Conservation (phyloP, 1,140 invertebrate genomes). For the Musca vetustissima region DNA sequence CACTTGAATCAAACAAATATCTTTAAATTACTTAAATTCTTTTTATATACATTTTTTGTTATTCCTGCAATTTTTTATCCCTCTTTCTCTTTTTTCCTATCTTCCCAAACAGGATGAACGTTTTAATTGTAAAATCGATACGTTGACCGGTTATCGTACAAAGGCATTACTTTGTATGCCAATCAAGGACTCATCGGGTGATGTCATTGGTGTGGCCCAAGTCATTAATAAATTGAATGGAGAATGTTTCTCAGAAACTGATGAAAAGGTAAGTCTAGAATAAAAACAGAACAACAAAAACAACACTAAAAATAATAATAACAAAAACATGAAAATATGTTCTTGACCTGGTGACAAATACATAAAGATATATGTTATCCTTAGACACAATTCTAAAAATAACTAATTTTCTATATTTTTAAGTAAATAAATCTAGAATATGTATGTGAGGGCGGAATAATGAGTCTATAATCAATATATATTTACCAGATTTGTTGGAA, state of each 20-base stretch:
- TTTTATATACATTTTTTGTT: not conserved
- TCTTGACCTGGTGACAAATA: no score
- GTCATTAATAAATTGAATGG: slow-evolving; percentile 92
- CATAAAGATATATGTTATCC: no score
- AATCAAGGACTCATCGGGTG: slow-evolving; percentile 91
- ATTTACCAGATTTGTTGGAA: no score
- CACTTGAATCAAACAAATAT: not conserved
- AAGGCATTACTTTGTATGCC: slow-evolving; percentile 92
- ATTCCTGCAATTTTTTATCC: not conserved
- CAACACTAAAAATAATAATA: no score
- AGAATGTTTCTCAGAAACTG: slow-evolving; percentile 75
- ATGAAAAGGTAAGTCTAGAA: slow-evolving; percentile 68
- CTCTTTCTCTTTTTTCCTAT: slow-evolving; percentile 5
- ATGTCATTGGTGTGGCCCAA: slow-evolving; percentile 94
- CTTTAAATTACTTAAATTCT: not conserved
- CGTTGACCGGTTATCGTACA: slow-evolving; percentile 89
- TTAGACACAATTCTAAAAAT: no score
- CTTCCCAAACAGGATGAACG: slow-evolving; percentile 73
- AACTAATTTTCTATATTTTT: no score
- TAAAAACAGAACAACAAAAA: no score
- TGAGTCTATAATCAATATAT: no score
- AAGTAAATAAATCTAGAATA: no score
- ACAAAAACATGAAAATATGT: no score
- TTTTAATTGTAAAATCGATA: slow-evolving; percentile 93
- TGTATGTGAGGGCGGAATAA: no score